Base-by-base conservation (phyloP, 2,113 vertebrate genomes). In the Microtus oregoni region DNA sequence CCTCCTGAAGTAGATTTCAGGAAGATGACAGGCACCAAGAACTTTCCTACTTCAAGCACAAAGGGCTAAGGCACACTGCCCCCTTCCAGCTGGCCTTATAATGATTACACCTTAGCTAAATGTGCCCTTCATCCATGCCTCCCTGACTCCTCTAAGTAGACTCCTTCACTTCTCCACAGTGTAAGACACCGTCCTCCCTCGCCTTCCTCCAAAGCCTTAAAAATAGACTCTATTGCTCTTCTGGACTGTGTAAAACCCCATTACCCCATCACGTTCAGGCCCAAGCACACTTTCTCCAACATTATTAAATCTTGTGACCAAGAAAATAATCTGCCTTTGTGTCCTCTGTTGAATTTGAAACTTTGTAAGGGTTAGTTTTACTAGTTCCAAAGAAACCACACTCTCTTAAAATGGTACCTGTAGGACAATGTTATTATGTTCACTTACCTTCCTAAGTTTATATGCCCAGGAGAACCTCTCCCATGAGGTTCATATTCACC, bases 381-480 rank as follows among this genome's bases (percentile, higher is more conserved):
- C 82, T 68, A 77, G 22, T 65, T 81, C 35, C 76, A 65, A 73
- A 95, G 86, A 90, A 89, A 93, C 7, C 44, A 87, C 2, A 28
- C 73, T 83, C 86, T 35, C 63, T 68, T 92, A 93, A 63, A 94
- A 75, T 86, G 52, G n/a, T 78, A 30, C 61, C 17, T 72, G 3
- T 35, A 82, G 61, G 86, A 93, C 92, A 93, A 63, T n/a, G 10
- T 65, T 47, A 7, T 52, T 92, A 93, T 79, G 10, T 35, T 92
- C 86, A 95, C 26, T 92, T 88, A 44, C 4, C 72, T 79, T 90
- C 89, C 90, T 75, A 95, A 72, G 50, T 67, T 70, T 83, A 44
- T 47, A 61, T 35, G 30, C n/a, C 52, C 75, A 75, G 32, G 20
- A 63, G 81, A 68, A 78, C 10, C 15, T 78, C 85, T 47, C 28